Evolutionary conservation across 2,888 invertebrate genomes (phyloP).

Genomic region (Archaeoteleia sp.): DNA sequence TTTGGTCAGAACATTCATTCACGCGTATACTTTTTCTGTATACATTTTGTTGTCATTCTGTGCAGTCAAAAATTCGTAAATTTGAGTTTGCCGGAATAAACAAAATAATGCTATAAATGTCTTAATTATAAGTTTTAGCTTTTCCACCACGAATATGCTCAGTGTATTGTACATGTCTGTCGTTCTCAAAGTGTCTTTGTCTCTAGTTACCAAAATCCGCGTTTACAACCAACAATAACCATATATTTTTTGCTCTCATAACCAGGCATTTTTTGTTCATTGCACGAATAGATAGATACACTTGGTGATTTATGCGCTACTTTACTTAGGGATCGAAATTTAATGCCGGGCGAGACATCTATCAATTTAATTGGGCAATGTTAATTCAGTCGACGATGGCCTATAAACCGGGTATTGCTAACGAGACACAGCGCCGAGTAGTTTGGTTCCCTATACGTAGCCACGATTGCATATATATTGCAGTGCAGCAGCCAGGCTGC

Average conservation of each 20-base stretch:
- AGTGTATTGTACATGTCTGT: too few relatives aligned
- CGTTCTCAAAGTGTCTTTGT: too few relatives aligned
- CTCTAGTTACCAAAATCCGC: too few relatives aligned
- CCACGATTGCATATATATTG: slow-evolving; percentile 70
- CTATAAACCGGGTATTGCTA: slow-evolving; percentile 73
- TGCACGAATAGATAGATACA: slow-evolving; percentile 50
- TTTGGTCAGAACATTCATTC: too few relatives aligned
- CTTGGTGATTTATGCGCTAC: slow-evolving; percentile 61
- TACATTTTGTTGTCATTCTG: too few relatives aligned
- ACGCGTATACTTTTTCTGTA: too few relatives aligned
- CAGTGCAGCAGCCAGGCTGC: slow-evolving; percentile 61
- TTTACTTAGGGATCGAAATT: slow-evolving; percentile 66
- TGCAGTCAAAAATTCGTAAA: too few relatives aligned
- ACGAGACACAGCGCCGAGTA: slow-evolving; percentile 70
- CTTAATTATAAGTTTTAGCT: too few relatives aligned
- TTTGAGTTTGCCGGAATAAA: too few relatives aligned
- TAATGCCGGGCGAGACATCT: slow-evolving; percentile 71
- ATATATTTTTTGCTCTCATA: not conserved
- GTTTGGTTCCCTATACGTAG: slow-evolving; percentile 62
- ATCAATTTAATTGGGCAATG: slow-evolving; percentile 75
- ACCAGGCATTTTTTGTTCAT: not conserved
- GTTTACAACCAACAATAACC: not conserved
- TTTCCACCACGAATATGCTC: too few relatives aligned
- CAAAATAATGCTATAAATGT: too few relatives aligned
- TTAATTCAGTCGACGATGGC: slow-evolving; percentile 74